Base-by-base conservation (phyloP, 2,888 invertebrate genomes). In the Neria commutata region DNA sequence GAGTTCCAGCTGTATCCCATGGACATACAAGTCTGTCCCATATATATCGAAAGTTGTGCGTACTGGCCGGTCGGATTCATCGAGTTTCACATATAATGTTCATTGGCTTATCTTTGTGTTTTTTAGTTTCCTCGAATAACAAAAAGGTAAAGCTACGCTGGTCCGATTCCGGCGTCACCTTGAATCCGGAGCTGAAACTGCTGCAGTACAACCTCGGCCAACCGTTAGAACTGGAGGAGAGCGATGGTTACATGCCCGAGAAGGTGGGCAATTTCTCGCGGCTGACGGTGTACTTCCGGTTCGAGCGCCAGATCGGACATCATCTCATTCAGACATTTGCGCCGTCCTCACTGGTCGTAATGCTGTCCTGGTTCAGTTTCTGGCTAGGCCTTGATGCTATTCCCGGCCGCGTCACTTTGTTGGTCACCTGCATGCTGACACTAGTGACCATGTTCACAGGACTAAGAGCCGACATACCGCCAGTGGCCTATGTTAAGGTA, bases 401-500 rank as follows among this genome's bases (percentile, higher is more conserved):
- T 52, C 92, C 93, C 2, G 93, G 92, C 0, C 84, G 93, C 47
- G 91, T 92, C 8, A 91, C 92, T 0, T 80, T 93, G 25, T 83
- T 93, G 54, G 91, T 93, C 17, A 93, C 92, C 10, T 92, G 92
- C 77, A 89, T 93, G 88, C 83, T 93, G 70, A 92, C 92, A 0
- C 82, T 93, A 42, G 91, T 8, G 29, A 93, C 92, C 19, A 92
- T 92, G 91, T 93, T 93, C 72, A 91, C 92, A 4, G 91, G 92
- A 0, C 79, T 92, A 14, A 84, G 91, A 73, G 90, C 90, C 53
- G 91, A 92, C 79, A 90, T 93, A 71, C 93, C 92, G 26, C 92
- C 92, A 34, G 92, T 93, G 8, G 92, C 92, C 52, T 93, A 93
- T 80, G 89, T 93, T 3, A 93, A 92, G 86, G 93, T 91, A 82